Conservation (phyloP, 2,888 invertebrate genomes). For the Pimpla rufipes region DNA sequence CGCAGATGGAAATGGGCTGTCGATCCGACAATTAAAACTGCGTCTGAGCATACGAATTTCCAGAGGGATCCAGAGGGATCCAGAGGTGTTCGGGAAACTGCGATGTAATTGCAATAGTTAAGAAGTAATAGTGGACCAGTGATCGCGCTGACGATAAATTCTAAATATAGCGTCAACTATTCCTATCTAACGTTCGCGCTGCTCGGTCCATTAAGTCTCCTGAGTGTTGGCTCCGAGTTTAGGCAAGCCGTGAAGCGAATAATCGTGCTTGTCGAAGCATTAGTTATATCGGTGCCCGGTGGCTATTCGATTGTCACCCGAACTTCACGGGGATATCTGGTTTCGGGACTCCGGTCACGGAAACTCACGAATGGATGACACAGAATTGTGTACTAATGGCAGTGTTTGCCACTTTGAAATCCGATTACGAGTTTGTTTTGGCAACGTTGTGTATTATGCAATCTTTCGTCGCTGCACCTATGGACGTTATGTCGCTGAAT, state of each 20-base stretch:
- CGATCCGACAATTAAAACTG: no score
- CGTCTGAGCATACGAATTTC: no score
- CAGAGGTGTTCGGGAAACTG: background rate
- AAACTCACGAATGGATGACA: slow-evolving; percentile 1
- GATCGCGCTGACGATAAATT: background rate
- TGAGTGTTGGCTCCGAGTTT: slow-evolving; percentile 30
- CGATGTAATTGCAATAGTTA: background rate
- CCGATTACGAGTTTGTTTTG: background rate
- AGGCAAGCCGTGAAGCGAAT: slow-evolving; percentile 35
- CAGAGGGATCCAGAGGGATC: no score
- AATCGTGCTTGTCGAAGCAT: slow-evolving; percentile 34
- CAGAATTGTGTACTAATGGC: background rate
- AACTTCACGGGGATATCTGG: slow-evolving; percentile 23
- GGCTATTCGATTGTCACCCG: slow-evolving; percentile 30
- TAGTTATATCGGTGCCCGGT: slow-evolving; percentile 27
- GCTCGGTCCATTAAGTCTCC: slow-evolving; percentile 21
- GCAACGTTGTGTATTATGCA: background rate
- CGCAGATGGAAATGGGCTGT: no score
- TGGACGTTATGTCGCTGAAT: background rate
- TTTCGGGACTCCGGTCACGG: background rate
- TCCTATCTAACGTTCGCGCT: background rate
- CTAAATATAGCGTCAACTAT: background rate
- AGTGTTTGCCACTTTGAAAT: background rate
- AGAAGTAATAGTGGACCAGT: background rate
- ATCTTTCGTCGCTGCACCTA: background rate